Base-by-base conservation (phyloP, 2,113 vertebrate species). In the Girardinichthys multiradiatus region DNA sequence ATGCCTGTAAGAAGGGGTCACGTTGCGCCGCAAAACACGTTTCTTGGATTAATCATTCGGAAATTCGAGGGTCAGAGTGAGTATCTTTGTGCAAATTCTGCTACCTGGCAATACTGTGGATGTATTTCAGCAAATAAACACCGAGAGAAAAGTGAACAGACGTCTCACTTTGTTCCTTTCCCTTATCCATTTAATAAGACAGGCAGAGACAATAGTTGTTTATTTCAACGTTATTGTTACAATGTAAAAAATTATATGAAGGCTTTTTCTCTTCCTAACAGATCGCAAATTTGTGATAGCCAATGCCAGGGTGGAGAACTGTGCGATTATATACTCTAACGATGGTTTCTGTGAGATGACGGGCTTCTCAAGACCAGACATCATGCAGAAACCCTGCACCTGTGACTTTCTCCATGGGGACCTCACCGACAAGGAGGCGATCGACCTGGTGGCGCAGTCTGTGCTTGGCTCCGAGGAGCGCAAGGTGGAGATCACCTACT, bases 61-160 rank as follows among this genome's bases (percentile, higher is more conserved):
- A 99, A 99, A 98, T 99, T 99, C 92, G 98, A 99, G 95, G 98
- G 96, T 88, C 97, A 99, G 93, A 99, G 98, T 99, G 92, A 99
- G 98, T 98, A 95, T 84, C 69, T 65, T 86, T 7, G 42, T 29
- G 62, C 27, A 42, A 3, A 62, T 48, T 7, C n/a, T 39, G 19
- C 42, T 33, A 1, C 4, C 19, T 63, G 48, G 63, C 65, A 13
- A 64, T 5, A 19, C 14, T 37, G 14, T 45, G 28, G 21, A 54
- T 33, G 21, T 64, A 4, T 24, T 61, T 54, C 45, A 12, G 31
- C 10, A 60, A 2, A 57, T 63, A 1, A 26, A 63, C 4, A n/a
- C 5, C 29, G 4, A 39, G 30, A 35, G 21, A 33, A 67, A 12
- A 12, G n/a, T 42, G 11, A 24, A 57, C 31, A 12, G 0, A 28